Base-by-base conservation (phyloP, 2,113 vertebrate genomes). In the Pomatostomus ruficeps region DNA sequence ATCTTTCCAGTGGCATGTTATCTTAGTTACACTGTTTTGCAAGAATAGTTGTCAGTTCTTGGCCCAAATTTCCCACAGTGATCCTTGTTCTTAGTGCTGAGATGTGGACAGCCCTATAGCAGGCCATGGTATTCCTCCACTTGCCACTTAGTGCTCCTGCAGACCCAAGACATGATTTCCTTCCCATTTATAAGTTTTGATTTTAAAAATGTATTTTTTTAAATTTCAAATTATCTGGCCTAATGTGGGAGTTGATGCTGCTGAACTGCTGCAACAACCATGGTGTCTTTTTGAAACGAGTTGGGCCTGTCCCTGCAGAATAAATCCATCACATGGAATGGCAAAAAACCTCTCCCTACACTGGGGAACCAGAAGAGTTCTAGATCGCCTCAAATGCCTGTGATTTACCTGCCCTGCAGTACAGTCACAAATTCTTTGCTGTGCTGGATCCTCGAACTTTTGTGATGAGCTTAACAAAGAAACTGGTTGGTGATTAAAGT, bases 81-180 rank as follows among this genome's bases (percentile, higher is more conserved):
- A 42, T 35, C 38, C 63, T 76, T 76, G 28, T 40, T 51, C 23
- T 59, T 43, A 12, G 7, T 43, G 49, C 84, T 54, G 59, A 66
- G 63, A 57, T 18, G 15, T 49, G 26, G 33, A 45, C 4, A 0
- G 2, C 7, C n/a, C 33, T 54, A 20, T 11, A 54, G 52, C 35
- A 82, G 22, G 31, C 48, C 3, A 0, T 18, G 59, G 21, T 14
- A 42, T 12, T 76, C 25, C 12, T 67, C n/a, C 48, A 0, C 33
- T 51, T 62, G 22, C 35, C 31, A 35, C 33, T 57, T 19, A 25
- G 40, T 63, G 46, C 38, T 78, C 14, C 58, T 29, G 8, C 31
- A 22, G 38, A 28, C 10, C 9, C 66, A 70, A 76, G 25, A 14
- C 14, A 12, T 49, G 10, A 54, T 22, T 78, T 83, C 38, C 10